Base-by-base conservation (phyloP, 2,888 invertebrate species). In the Venusia cambrica region DNA sequence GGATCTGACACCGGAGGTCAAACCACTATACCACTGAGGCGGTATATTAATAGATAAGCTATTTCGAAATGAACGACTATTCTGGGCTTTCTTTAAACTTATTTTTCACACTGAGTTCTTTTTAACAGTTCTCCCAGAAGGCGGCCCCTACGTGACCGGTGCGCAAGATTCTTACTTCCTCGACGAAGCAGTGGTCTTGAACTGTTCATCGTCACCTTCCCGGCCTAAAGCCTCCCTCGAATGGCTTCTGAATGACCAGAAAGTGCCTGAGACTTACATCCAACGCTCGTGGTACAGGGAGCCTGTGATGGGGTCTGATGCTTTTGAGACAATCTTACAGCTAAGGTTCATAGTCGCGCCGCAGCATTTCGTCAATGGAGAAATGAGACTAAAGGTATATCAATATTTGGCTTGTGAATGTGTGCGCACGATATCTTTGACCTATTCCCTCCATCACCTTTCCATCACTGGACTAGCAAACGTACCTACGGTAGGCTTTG, bases 231-330 rank as follows among this genome's bases (percentile, higher is more conserved):
- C 94, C 28, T 90, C 92, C 60, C 89, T 96, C 40, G 91, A 90
- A 58, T 96, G 96, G 95, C 91, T 93, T 77, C 91, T 96, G 69
- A 96, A 96, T 73, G 93, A 92, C 20, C 89, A 91, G 57, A 91
- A 91, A 51, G 91, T 89, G 2, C 84, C 89, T 17, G 68, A 73
- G 20, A 71, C 76, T 4, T 76, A 88, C 48, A 48, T 91, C 19
- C 62, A 66, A 2, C 88, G 89, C 1, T 89, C 90, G 0, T 88
- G 88, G 78, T 65, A 79, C 38, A 75, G 78, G 33, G 72, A 81
- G 26, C 73, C 85, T 2, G 78, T 80, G 8, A 74, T 81, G 15
- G 83, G 91, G 5, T 76, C 62, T 1, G 88, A 85, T 19, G 89
- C 94, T 42, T 91, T 92, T 61, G 93, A 93, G 46, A 91, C 94